Evolutionary conservation across 2,113 vertebrate genomes (phyloP), one percentile per base, ranked within the genome.

Genomic region (Chelonoidis abingdonii): DNA sequence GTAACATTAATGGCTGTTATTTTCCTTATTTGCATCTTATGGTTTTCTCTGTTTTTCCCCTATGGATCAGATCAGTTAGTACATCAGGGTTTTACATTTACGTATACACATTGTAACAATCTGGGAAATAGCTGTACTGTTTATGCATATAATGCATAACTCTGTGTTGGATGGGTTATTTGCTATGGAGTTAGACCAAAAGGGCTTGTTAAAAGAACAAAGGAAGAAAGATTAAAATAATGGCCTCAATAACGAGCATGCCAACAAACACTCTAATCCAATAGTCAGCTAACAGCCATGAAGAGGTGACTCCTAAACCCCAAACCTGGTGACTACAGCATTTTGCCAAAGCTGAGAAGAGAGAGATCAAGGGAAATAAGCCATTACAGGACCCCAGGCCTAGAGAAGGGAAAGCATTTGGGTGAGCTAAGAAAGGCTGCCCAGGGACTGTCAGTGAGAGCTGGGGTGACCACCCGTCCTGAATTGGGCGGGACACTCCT

Each of bases 41-140:
- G 0, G 83, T 13, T 89, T 79, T 95, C 83, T 89, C 19, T 25
- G 62, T 8, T 62, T 7, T 54, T 88, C 95, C 87, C 92, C 93
- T 65, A 79, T 41, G 83, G 94, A 94, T 86, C 57, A 6, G 86
- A 94, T 94, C 84, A 95, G 79, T 75, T 41, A 78, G 44, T 16
- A 81, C 59, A 87, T 84, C 17, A 87, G 54, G 89, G 88, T 90
- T 79, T 81, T 24, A 84, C 27, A 24, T 86, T 11, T 83, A n/a
- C 41, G 38, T 65, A 75, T 62, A 2, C 7, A 53, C 25, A 82
- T 22, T 21, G 35, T 69, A 69, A 69, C 17, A 69, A 69, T 19
- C 16, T 69, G 17, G 62, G 35, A 8, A 19, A 69, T 69, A 69
- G 17, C 31, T 69, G 31, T n/a, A 21, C 35, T 9, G 8, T 69